phyloP scores from a whole-genome alignment of 2,113 vertebrate genomes.

The Xiphophorus couchianus region DNA sequence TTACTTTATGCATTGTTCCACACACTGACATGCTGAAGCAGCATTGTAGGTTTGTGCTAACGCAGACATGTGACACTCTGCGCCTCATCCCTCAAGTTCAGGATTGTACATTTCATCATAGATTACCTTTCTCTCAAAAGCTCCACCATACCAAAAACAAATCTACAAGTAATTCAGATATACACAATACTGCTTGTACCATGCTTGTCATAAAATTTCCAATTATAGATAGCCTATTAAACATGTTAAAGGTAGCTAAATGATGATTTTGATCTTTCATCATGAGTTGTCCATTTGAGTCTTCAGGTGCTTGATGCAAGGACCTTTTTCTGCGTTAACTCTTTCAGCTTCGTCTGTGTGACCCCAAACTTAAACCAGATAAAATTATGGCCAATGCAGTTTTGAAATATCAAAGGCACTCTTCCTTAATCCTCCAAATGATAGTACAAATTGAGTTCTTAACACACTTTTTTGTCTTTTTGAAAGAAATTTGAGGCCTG shows the following conservation, averaged over 20 bases:
- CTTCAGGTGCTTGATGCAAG: conserved; percentile 85
- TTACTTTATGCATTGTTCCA: conserved; percentile 71
- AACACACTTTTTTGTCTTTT: conserved; percentile 79
- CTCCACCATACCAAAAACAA: conserved; percentile 75
- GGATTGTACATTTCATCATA: conserved; percentile 76
- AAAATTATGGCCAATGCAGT: conserved; percentile 90
- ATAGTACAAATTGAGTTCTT: conserved; percentile 87
- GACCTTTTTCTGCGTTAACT: conserved; percentile 73
- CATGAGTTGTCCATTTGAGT: conserved; percentile 81
- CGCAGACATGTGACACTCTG: conserved; percentile 65
- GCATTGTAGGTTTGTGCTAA: conserved; percentile 76
- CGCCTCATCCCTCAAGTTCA: conserved; percentile 64
- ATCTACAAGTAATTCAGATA: conserved; percentile 77
- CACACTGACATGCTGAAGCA: conserved; percentile 67
- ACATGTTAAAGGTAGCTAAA: conserved; percentile 86
- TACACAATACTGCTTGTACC: conserved; percentile 84
- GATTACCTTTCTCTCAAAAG: conserved; percentile 73
- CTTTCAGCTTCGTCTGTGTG: conserved; percentile 77
- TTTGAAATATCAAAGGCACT: conserved; percentile 97
- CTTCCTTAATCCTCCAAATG: conserved; percentile 86
- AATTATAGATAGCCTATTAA: conserved; percentile 78
- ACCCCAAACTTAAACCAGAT: conserved; percentile 86
- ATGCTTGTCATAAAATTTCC: conserved; percentile 82
- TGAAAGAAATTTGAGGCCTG: conserved; percentile 86
- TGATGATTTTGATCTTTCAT: conserved; percentile 86